Evolutionary conservation across 2,797 vertebrate genomes (phyloP), one percentile per base, ranked within the genome.

Genomic region (Otus scops): DNA sequence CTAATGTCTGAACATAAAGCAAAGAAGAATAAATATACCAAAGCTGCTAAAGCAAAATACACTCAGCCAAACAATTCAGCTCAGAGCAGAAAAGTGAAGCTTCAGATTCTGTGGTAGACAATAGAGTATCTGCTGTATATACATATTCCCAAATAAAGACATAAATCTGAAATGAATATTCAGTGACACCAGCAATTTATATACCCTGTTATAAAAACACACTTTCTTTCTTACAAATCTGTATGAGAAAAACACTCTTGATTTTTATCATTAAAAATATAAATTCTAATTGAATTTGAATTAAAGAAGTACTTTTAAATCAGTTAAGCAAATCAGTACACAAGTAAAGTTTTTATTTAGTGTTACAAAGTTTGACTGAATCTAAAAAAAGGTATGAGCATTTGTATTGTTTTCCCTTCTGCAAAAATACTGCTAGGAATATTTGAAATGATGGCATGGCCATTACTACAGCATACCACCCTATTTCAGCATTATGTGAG

Each of bases 381-480:
- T 67, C 48, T 7, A n/a, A 71, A 53, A 80, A 8, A 9, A 86
- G 17, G 0, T 30, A n/a, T 47, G 13, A 9, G 7, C 39, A 32
- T n/a, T 70, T 28, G 22, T 22, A 30, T 5, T 32, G 10, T 8
- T 94, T 78, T 61, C 6, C 3, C 18, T 53, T 61, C 64, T 73
- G 48, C 43, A 63, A 69, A 36, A 32, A 11, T 21, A 32, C 15
- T 74, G 21, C 68, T 76, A 7, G 32, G 9, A 26, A 13, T 27
- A 30, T 36, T 54, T 70, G 65, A 74, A 88, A 51, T 2, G 1
- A 15, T n/a, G 13, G 13, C 7, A 28, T 24, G 63, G 26, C 26
- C 57, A 27, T 34, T 34, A 4, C 26, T 68, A 0, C 13, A n/a
- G 24, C 27, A 9, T 1, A 7, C 3, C 9, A 16, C 7, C 13